Conservation (phyloP, 2,888 invertebrate species). For the Rhingia rostrata region DNA sequence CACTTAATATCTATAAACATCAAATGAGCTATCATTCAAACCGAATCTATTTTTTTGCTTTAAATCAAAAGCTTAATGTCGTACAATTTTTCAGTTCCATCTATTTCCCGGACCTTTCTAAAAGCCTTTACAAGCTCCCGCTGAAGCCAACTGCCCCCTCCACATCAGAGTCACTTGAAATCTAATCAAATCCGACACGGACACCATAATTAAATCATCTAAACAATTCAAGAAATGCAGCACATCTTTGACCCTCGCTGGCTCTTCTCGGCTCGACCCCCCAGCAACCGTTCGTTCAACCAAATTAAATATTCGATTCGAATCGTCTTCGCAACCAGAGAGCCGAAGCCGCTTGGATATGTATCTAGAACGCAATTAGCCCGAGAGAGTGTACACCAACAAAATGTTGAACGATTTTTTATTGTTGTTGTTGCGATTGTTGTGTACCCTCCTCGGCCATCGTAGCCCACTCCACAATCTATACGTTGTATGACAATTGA, state of each 20-base stretch:
- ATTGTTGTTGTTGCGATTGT: not conserved
- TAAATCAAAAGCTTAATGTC: too few species aligned
- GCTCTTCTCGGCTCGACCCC: conserved; percentile 12
- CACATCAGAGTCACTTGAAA: not conserved
- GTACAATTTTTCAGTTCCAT: too few species aligned
- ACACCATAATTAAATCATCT: conserved; percentile 29
- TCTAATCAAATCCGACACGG: conserved; percentile 21
- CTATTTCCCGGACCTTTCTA: too few species aligned
- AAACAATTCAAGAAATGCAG: conserved; percentile 11
- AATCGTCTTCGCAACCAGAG: conserved; percentile 6
- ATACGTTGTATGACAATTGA: conserved; percentile 43
- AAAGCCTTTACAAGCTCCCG: too few species aligned
- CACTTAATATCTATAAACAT: too few species aligned
- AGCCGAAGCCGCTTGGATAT: not conserved
- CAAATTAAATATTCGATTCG: conserved; percentile 38
- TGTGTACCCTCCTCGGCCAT: not conserved
- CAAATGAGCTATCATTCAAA: too few species aligned
- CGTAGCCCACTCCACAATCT: not conserved
- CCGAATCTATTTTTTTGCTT: too few species aligned
- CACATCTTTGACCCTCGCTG: conserved; percentile 24
- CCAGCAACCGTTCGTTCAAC: conserved; percentile 32
- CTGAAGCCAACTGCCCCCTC: too few species aligned
- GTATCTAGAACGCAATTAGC: conserved; percentile 47
- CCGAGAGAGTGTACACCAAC: conserved; percentile 2
- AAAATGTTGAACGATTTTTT: too few species aligned